phyloP scores from a whole-genome alignment of 2,888 invertebrate species.

The Sphaerolaimus hirsutus region DNA sequence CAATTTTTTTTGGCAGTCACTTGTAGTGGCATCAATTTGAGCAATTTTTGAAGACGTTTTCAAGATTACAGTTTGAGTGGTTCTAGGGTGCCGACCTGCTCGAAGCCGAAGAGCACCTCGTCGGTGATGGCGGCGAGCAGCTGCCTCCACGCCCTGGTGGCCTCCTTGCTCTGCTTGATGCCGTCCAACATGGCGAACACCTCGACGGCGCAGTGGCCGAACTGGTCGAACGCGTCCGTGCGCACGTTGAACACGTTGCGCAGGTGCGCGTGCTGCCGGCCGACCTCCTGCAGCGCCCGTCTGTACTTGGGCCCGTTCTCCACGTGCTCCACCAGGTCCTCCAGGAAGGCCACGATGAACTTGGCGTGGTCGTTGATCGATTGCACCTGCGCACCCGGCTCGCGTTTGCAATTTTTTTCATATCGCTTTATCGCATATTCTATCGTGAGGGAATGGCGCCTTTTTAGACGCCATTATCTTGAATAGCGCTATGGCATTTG shows the following conservation, averaged over 20 bases:
- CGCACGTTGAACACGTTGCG: neutral
- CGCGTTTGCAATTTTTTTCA: no score
- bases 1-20: no score
- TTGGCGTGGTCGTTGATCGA: neutral
- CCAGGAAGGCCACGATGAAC: neutral
- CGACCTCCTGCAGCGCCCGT: neutral
- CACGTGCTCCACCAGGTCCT: neutral
- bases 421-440: no score
- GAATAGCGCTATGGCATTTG: no score
- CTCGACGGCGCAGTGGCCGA: constrained; percentile 1
- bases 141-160: neutral
- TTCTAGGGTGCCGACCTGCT: no score
- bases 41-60: no score
- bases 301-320: neutral
- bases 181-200: neutral
- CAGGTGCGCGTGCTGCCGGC: neutral
- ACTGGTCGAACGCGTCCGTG: neutral
- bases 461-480: no score
- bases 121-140: neutral
- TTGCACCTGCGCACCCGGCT: no score
- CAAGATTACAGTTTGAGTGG: no score
- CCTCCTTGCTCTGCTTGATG: neutral
- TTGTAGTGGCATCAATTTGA: no score
- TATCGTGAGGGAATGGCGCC: no score
- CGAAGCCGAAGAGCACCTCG: neutral